Conservation (phyloP, 2,888 invertebrate genomes). For the Eumacrocentrus americanus region DNA sequence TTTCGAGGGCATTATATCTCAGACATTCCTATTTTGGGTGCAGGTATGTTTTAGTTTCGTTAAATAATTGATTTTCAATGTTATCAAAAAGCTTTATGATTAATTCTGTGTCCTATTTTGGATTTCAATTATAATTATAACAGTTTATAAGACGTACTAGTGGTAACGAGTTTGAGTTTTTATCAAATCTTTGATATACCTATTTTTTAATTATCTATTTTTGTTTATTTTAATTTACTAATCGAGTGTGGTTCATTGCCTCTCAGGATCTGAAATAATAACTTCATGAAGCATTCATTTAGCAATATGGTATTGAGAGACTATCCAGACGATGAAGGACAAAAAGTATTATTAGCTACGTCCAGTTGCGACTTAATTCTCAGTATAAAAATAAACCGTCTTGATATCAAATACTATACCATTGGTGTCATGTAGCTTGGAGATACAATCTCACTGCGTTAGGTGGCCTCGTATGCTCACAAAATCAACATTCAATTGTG, state of each 20-base stretch:
- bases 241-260: no score
- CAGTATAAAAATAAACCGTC: slow-evolving; percentile 4
- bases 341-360: neutral
- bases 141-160: no score
- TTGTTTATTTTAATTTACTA: no score
- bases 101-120: no score
- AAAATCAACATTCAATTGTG: neutral
- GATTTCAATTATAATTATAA: no score
- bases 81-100: neutral
- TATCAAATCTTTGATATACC: no score
- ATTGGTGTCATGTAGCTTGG: neutral
- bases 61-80: neutral
- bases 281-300: neutral
- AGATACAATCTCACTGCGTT: slow-evolving; percentile 37
- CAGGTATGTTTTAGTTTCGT: neutral
- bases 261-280: neutral
- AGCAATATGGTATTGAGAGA: neutral
- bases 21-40: neutral
- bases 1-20: neutral
- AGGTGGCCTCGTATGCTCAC: slow-evolving; percentile 30
- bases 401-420: slow-evolving; percentile 32
- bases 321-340: neutral
- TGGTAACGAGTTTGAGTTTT: no score
- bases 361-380: neutral
- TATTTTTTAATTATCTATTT: no score